These are phyloP conservation scores for Diadromus collaris DNA, from an alignment of 2,888 invertebrate genomes.

Conservation along the genomic window DNA sequence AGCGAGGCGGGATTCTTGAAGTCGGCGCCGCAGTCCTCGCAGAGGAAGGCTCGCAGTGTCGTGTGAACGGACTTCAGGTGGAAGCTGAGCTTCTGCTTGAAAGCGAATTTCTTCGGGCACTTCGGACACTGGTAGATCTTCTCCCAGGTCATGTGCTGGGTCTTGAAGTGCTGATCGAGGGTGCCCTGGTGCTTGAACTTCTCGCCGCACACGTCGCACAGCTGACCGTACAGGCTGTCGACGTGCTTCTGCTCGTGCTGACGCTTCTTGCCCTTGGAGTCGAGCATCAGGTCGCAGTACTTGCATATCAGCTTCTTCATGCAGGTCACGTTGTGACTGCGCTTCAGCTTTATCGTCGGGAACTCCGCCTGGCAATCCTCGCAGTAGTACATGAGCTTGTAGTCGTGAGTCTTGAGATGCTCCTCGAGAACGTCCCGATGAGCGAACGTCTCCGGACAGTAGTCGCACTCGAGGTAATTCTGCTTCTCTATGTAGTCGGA, in stretches of 20 bases:
- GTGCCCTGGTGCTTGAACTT: conserved; percentile 79
- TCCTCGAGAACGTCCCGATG: conserved; percentile 73
- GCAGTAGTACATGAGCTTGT: conserved; percentile 75
- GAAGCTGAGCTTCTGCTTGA: conserved; percentile 78
- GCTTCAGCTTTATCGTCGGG: conserved; percentile 74
- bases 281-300: conserved; percentile 74
- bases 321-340: conserved; percentile 74
- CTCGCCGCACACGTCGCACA: conserved; percentile 78
- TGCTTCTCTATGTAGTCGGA: conserved; percentile 66
- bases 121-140: conserved; percentile 78
- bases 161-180: conserved; percentile 77
- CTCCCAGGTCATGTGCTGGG: conserved; percentile 77
- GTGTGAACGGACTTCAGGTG: conserved; percentile 78
- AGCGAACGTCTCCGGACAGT: conserved; percentile 73
- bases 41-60: conserved; percentile 75
- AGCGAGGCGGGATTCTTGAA: conserved; percentile 79
- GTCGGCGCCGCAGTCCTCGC: conserved; percentile 79
- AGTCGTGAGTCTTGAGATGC: conserved; percentile 76
- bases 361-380: conserved; percentile 77
- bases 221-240: conserved; percentile 75
- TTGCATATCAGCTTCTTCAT: conserved; percentile 75
- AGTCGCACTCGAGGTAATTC: conserved; percentile 76
- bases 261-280: conserved; percentile 77
- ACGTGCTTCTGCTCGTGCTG: conserved; percentile 79
- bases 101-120: conserved; percentile 78